Percentiles rank a stretch among this genome's conserved stretches.
phyloP scores from a whole-genome alignment of 2,113 vertebrate species.

The Suricata suricatta region DNA sequence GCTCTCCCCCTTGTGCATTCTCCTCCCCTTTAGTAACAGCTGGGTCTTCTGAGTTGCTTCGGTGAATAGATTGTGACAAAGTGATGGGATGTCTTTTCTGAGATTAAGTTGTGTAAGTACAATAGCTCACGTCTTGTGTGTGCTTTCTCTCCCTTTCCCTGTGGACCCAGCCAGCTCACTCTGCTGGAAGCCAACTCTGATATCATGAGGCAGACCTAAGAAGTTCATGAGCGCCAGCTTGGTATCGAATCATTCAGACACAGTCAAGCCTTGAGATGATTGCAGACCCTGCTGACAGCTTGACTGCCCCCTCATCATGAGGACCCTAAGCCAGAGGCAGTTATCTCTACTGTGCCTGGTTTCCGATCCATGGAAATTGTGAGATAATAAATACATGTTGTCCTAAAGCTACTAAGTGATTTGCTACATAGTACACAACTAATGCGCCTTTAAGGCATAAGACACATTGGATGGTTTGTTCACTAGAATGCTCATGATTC shows the following conservation, averaged over 20 bases:
- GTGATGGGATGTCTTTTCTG: neutral
- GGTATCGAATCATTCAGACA: neutral
- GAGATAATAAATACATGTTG: neutral
- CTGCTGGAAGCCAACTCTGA: neutral
- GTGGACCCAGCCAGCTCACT: neutral
- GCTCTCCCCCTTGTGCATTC: neutral
- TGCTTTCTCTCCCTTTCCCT: neutral
- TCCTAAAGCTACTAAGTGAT: neutral
- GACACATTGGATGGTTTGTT: neutral
- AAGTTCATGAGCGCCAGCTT: neutral
- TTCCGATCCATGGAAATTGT: neutral
- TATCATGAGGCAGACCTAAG: neutral
- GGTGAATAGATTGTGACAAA: neutral
- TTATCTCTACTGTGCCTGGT: neutral
- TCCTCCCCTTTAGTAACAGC: neutral
- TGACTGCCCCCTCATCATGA: neutral
- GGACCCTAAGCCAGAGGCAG: neutral
- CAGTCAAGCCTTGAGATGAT: neutral
- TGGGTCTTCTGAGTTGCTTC: neutral
- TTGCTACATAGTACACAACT: neutral
- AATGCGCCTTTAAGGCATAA: neutral
- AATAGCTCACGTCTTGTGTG: neutral
- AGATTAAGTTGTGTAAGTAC: neutral
- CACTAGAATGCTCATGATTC: neutral
- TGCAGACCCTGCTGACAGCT: neutral